A percentile compares a stretch with the other conserved stretches of the same genome.
These are phyloP conservation scores for Synergus umbraculus DNA, from an alignment of 2,888 invertebrate genomes.

Conservation along the genomic window DNA sequence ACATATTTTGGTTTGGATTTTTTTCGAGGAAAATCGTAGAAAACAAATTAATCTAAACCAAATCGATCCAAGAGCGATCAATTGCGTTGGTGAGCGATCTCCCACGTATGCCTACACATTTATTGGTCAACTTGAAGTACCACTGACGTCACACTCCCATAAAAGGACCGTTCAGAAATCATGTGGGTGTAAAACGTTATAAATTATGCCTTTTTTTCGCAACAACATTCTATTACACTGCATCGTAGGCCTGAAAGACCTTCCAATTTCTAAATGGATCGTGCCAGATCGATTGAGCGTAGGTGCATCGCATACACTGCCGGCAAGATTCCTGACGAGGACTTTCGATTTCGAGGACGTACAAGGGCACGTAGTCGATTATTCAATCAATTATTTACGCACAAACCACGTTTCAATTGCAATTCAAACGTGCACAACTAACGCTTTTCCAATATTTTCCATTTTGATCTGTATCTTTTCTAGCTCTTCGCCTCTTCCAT, in stretches of 20 bases:
- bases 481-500: neutral
- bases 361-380: slow-evolving; percentile 33
- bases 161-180: slow-evolving; percentile 70
- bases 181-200: slow-evolving; percentile 73
- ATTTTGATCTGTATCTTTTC: neutral
- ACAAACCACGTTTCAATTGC: neutral
- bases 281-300: slow-evolving; percentile 39
- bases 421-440: neutral
- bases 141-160: slow-evolving; percentile 75
- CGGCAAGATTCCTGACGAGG: slow-evolving; percentile 31
- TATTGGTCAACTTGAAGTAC: slow-evolving; percentile 73
- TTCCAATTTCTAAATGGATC: slow-evolving; percentile 50
- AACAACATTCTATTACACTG: slow-evolving; percentile 57
- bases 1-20: too few relatives aligned
- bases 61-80: slow-evolving; percentile 2
- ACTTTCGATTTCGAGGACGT: slow-evolving; percentile 41
- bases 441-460: neutral
- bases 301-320: slow-evolving; percentile 19
- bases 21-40: neutral
- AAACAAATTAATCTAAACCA: neutral
- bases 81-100: slow-evolving; percentile 63
- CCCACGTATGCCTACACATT: slow-evolving; percentile 73
- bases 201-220: slow-evolving; percentile 70
- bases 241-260: slow-evolving; percentile 42
- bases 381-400: slow-evolving; percentile 21